These are phyloP conservation scores for Pyralis farinalis DNA, from an alignment of 2,888 invertebrate genomes.

Conservation along the genomic window DNA sequence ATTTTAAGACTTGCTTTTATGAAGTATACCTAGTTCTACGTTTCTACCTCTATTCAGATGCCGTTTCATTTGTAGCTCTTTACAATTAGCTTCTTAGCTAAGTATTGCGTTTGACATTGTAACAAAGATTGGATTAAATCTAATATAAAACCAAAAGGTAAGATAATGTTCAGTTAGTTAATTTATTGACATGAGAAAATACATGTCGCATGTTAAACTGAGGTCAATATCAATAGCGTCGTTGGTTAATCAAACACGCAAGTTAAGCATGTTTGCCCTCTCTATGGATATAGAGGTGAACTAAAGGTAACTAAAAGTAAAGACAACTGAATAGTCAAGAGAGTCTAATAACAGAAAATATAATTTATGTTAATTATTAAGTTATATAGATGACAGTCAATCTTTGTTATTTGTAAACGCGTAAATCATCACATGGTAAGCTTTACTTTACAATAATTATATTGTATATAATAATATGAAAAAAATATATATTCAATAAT, in stretches of 20 bases:
- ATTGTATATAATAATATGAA: not conserved
- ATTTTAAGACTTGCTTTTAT: slow-evolving; percentile 5
- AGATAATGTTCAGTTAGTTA: no score
- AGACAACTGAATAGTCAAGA: no score
- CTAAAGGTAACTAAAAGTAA: no score
- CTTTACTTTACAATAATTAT: not conserved
- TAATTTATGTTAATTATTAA: no score
- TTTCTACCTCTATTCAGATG: slow-evolving; percentile 36
- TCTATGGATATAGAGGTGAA: no score
- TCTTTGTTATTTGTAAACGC: not conserved
- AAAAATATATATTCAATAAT: not conserved
- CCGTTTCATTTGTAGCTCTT: slow-evolving; percentile 32
- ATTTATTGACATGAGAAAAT: no score
- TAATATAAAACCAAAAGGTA: no score
- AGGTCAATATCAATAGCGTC: no score
- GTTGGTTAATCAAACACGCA: no score
- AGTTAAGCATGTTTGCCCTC: no score
- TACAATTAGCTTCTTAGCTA: slow-evolving; percentile 34
- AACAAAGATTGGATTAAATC: not conserved
- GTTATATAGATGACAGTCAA: no score
- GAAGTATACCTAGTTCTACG: not conserved
- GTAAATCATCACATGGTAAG: slow-evolving; percentile 2
- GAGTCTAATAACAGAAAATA: not conserved
- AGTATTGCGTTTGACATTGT: not conserved
- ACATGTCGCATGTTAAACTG: no score